Evolutionary conservation across 1,140 invertebrate genomes (phyloP).

Genomic region (Cyphomyrmex costatus): DNA sequence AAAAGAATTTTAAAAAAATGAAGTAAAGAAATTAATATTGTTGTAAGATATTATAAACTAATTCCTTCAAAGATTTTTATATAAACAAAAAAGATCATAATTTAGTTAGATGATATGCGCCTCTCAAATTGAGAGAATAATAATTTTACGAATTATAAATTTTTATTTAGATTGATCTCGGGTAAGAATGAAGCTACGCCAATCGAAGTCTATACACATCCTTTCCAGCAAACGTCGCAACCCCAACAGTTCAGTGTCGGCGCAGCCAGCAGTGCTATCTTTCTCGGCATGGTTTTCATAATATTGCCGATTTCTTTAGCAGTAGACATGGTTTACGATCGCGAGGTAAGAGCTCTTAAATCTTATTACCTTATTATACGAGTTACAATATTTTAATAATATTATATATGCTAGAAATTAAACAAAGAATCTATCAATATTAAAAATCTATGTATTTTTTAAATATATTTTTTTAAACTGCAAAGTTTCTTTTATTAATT

Average conservation of each 20-base stretch:
- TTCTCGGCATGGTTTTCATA: constrained; percentile 93
- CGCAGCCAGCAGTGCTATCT: constrained; percentile 90
- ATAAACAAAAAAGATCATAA: neutral
- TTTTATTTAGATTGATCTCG: constrained; percentile 76
- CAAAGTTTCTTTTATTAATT: constrained; percentile 8
- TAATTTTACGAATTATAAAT: constrained; percentile 31
- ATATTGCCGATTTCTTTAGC: constrained; percentile 92
- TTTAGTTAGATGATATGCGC: neutral
- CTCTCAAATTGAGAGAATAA: neutral
- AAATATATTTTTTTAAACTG: neutral
- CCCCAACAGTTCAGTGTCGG: constrained; percentile 91
- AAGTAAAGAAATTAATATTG: neutral
- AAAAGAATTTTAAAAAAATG: neutral
- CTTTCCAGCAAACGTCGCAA: constrained; percentile 91
- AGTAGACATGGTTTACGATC: constrained; percentile 94
- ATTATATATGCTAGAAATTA: neutral
- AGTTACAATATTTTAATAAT: neutral
- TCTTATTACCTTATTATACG: neutral
- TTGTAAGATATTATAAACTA: neutral
- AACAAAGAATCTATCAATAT: neutral
- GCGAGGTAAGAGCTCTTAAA: constrained; percentile 89
- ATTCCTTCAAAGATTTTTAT: neutral
- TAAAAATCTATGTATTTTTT: neutral
- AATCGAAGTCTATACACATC: constrained; percentile 88
- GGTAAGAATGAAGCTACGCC: constrained; percentile 77